Base-by-base conservation (phyloP, 2,113 vertebrate genomes). In the Hippocampus guttulatus region DNA sequence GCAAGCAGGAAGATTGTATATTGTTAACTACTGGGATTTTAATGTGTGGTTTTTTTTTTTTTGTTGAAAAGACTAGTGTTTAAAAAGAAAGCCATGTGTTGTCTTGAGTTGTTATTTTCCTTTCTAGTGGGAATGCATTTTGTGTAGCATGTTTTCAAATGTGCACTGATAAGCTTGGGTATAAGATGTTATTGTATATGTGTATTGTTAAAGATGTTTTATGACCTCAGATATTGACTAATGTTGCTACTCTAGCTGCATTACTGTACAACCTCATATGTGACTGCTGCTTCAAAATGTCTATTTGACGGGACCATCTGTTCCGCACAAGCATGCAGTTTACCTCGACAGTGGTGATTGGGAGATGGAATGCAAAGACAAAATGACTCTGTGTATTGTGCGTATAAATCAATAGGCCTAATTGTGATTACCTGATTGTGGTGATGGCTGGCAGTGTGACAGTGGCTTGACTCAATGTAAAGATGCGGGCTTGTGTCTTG, bases 141-240 rank as follows among this genome's bases (percentile, higher is more conserved):
- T 75, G 90, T 94, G 92, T 92, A 94, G 95, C 95, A 96, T 97
- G 95, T 94, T 95, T 91, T 91, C 57, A 93, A 93, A 92, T 93
- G 93, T 96, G 94, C 95, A 94, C 94, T 93, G 93, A 94, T 92
- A 93, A 92, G 92, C 94, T 95, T 94, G 92, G 93, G 91, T 94
- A 38, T 38, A 93, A 92, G 91, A 81, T 88, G 91, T 87, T 92
- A 91, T 93, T 88, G 86, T 95, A 92, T 94, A 90, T 83, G 84
- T 95, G 93, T 94, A 89, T 90, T 58, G 74, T 94, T 95, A 93
- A 80, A 74, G 30, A 75, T 79, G 68, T 92, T 87, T 87, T 81
- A 71, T 73, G 69, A 80, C 92, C 89, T 89, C 92, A 93, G 91
- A 91, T 93, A 91, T 91, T 92, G 89, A 94, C 91, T 92, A 93